Evolutionary conservation across 23 tunicate genomes (phyloP).

Genomic region (Trididemnum nubilum): DNA sequence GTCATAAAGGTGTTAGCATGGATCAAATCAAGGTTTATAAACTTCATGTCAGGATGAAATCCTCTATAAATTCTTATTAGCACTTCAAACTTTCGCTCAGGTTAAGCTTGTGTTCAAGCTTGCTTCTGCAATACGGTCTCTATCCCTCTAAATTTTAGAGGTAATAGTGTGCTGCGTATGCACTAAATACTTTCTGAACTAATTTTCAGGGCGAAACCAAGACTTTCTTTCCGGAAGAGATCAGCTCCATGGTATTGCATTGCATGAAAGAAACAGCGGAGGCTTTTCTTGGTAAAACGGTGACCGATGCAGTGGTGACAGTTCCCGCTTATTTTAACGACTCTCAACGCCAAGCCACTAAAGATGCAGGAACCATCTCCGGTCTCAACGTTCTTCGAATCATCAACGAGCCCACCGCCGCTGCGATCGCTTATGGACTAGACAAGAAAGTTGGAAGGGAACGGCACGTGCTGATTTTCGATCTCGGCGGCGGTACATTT

Average conservation of each 20-base stretch:
- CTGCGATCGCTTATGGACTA: slow-evolving; percentile 87
- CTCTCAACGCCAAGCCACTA: slow-evolving; percentile 87
- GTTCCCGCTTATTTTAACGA: slow-evolving; percentile 89
- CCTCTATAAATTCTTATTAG: no score
- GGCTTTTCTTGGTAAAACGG: slow-evolving; percentile 64
- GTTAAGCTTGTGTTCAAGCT: no score
- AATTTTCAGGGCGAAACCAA: slow-evolving; percentile 77
- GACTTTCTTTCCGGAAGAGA: slow-evolving; percentile 81
- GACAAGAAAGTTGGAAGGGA: slow-evolving; percentile 83
- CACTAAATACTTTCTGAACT: no score
- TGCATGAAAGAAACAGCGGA: slow-evolving; percentile 82
- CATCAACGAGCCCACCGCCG: slow-evolving; percentile 92
- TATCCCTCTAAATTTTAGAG: background rate
- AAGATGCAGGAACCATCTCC: slow-evolving; percentile 89
- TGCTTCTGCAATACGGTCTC: background rate
- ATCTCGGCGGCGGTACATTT: slow-evolving; percentile 90
- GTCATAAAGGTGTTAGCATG: no score
- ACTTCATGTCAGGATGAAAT: no score
- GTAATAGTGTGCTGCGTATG: background rate
- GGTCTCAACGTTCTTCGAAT: slow-evolving; percentile 79
- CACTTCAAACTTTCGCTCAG: no score
- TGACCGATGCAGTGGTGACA: slow-evolving; percentile 72
- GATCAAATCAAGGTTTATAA: no score
- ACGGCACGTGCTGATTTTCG: slow-evolving; percentile 82
- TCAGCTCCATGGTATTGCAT: slow-evolving; percentile 79